Conservation (phyloP, 2,797 vertebrate species). For the Gastrophryne carolinensis region DNA sequence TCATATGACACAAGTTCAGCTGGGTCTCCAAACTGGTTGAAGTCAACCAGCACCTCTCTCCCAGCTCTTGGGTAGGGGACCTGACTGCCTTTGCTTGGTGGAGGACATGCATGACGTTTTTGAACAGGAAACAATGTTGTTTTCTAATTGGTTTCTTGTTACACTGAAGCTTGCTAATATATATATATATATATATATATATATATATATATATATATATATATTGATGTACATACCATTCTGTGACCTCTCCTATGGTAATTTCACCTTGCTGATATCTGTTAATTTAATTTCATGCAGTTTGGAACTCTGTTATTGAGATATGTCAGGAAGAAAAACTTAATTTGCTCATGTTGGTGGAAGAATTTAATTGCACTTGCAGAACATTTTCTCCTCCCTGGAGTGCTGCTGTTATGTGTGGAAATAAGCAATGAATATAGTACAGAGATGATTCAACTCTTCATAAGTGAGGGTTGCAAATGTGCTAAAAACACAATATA, state of each 20-base stretch:
- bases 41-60: too few relatives aligned
- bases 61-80: too few relatives aligned
- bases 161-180: too few relatives aligned
- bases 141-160: too few relatives aligned
- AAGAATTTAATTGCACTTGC: slow-evolving; percentile 20
- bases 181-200: background rate
- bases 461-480: background rate
- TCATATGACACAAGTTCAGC: too few relatives aligned
- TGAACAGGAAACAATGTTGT: too few relatives aligned
- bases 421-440: background rate
- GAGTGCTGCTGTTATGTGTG: slow-evolving; percentile 2
- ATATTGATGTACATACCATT: background rate
- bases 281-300: background rate
- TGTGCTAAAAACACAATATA: background rate
- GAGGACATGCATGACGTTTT: too few relatives aligned
- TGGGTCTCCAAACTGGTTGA: too few relatives aligned
- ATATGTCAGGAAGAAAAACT: background rate
- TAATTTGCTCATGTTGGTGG: slow-evolving; percentile 3
- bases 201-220: background rate
- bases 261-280: background rate
- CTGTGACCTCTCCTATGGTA: background rate
- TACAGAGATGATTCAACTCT: background rate
- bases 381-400: slow-evolving; percentile 12
- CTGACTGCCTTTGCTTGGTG: too few relatives aligned
- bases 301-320: background rate